These are phyloP conservation scores for Hippopotamus amphibius DNA, from an alignment of 2,113 vertebrate species.

Conservation along the genomic window DNA sequence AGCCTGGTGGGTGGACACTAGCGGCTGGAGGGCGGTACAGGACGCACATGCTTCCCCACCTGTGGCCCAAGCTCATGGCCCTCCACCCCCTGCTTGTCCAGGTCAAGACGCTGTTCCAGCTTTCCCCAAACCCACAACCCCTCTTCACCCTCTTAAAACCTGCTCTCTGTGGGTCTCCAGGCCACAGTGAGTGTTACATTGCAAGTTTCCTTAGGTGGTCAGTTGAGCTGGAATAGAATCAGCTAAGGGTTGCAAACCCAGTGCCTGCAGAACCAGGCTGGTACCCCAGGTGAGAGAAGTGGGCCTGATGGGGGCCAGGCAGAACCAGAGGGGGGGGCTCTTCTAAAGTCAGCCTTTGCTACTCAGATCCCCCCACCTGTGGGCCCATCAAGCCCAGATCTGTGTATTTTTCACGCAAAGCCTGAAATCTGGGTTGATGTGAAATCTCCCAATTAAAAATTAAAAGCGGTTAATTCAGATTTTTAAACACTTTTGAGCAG, in stretches of 20 bases:
- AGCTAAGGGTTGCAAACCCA: not conserved
- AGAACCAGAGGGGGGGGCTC: accelerated
- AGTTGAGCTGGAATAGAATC: not conserved
- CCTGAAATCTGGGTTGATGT: not conserved
- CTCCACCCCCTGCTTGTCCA: not conserved
- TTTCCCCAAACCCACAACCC: not conserved
- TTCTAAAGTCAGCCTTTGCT: not conserved
- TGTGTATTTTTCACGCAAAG: not conserved
- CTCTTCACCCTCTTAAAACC: not conserved
- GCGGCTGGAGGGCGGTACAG: accelerated
- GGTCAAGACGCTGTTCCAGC: not conserved
- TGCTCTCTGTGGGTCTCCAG: not conserved
- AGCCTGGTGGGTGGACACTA: not conserved
- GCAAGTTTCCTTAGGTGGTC: not conserved
- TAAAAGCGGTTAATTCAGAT: not conserved
- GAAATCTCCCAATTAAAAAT: not conserved
- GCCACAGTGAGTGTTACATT: not conserved
- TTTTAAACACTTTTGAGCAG: not conserved
- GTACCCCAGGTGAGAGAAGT: not conserved
- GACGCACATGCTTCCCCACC: not conserved
- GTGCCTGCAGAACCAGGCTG: not conserved
- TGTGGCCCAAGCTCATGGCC: not conserved
- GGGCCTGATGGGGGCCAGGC: accelerated
- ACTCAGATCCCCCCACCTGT: not conserved
- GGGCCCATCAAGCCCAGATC: not conserved